Conservation (phyloP, 1,140 invertebrate species). For the Bombus impatiens region DNA sequence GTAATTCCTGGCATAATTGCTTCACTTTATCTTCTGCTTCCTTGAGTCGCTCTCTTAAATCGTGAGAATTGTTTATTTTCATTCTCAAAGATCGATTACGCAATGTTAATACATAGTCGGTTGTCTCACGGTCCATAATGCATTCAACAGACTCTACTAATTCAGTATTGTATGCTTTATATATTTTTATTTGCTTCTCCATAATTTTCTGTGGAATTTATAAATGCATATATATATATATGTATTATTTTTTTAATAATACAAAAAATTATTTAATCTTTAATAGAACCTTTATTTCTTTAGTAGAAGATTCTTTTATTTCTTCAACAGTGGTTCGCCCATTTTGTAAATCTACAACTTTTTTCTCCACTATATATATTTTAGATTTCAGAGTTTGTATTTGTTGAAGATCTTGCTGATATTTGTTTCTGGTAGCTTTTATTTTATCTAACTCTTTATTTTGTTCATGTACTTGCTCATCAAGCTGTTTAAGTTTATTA, state of each 20-base stretch:
- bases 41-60: slow-evolving; percentile 64
- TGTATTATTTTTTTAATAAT: not conserved
- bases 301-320: slow-evolving; percentile 66
- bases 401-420: slow-evolving; percentile 62
- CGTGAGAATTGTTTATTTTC: slow-evolving; percentile 64
- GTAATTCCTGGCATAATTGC: slow-evolving; percentile 67
- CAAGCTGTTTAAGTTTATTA: slow-evolving; percentile 69
- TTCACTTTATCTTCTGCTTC: slow-evolving; percentile 71
- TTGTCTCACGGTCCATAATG: slow-evolving; percentile 54
- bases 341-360: slow-evolving; percentile 61
- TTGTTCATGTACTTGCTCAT: slow-evolving; percentile 70
- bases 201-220: slow-evolving; percentile 50
- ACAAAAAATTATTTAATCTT: not conserved
- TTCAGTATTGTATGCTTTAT: slow-evolving; percentile 66
- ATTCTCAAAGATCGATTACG: slow-evolving; percentile 59
- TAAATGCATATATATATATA: not conserved
- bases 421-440: slow-evolving; percentile 68
- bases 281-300: slow-evolving; percentile 68
- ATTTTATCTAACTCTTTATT: slow-evolving; percentile 73
- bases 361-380: slow-evolving; percentile 69
- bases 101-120: slow-evolving; percentile 70
- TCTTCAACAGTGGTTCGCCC: slow-evolving; percentile 72
- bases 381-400: slow-evolving; percentile 71
- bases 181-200: slow-evolving; percentile 64
- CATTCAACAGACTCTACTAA: slow-evolving; percentile 68